Base-by-base conservation (phyloP, 2,113 vertebrate species). In the Athene noctua region DNA sequence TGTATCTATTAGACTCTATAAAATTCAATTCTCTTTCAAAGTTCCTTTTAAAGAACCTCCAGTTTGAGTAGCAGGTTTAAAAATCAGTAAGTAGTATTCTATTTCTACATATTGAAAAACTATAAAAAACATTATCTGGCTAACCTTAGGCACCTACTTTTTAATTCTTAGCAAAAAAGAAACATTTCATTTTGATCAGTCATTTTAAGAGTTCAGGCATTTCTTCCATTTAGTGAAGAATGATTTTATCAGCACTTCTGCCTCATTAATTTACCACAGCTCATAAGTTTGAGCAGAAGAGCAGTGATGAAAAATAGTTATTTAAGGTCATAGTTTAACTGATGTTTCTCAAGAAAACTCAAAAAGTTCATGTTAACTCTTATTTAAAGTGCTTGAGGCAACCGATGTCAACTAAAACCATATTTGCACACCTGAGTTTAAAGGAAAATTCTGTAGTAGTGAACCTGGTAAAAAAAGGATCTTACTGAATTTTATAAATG, bases 251-350 rank as follows among this genome's bases (percentile, higher is more conserved):
- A 92, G 78, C 58, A 79, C 58, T 91, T 82, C 36, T 85, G 57
- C 29, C 78, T 91, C 78, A 91, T 75, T 92, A 84, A 86, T 87
- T 85, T 88, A 73, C 7, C 58, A 75, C 66, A 87, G 75, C 14
- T 71, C 88, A 77, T 49, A 86, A 19, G 15, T 80, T 22, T 83
- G 46, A 96, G 55, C 42, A 88, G 63, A 92, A 86, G 71, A 80
- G 46, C 42, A 84, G 51, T 51, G 77, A 40, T 32, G 29, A 77
- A 93, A 88, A 70, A 74, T 21, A 36, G 54, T 81, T 51, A 92
- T 55, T 94, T 94, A 90, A 94, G 51, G 77, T 79, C 78, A 94
- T 26, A 87, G 44, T 92, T 92, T 71, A 91, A 94, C 32, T 73
- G 27, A 32, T 71, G 34, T 42, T 96, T 81, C 59, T 80, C 52